Base-by-base conservation (phyloP, 2,888 invertebrate species). In the Drosophila prostipennis region DNA sequence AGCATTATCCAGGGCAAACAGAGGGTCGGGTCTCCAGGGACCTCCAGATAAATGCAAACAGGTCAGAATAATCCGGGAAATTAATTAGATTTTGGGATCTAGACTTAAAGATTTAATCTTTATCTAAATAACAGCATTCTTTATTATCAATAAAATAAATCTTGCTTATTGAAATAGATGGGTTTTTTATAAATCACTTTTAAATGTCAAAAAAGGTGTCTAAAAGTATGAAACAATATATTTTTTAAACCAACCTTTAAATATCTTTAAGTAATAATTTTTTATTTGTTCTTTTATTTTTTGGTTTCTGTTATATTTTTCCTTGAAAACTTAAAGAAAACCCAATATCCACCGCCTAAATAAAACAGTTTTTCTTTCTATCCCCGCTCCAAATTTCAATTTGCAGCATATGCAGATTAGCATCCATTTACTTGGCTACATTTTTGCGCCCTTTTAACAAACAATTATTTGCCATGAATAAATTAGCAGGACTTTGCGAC, bases 391-490 rank as follows among this genome's bases (percentile, higher is more conserved):
- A 51, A 67, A 68, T 68, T 65, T 65, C 64, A 53, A 65, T 68
- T 65, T 68, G 16, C 48, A 67, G 65, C 65, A 67, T 67, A 67
- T 67, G 65, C 65, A 69, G 65, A 69, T 69, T 64, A 63, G 59
- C 51, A 52, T 52, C 67, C 49, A 52, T 67, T 65, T 63, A 42
- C 69, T 42, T 43, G 55, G 42, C 36, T 60, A 57, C 64, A 60
- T 51, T 74, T 51, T 74, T 52, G 56, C 54, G 67, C 54, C 71
- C 59, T 67, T 71, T 78, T 81, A 78, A 55, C 76, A 80, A 83
- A 85, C 81, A 82, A 82, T 82, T 82, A 87, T 87, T 86, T 53
- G 86, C 74, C 74, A 82, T 79, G 86, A 87, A 82, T 82, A 82
- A 82, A 82, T 82, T 85, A 87, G 80, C 70, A 74, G 60, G 42